phyloP scores from a whole-genome alignment of 64 coral and sea anemone genomes.

The Trachythela sp. region DNA sequence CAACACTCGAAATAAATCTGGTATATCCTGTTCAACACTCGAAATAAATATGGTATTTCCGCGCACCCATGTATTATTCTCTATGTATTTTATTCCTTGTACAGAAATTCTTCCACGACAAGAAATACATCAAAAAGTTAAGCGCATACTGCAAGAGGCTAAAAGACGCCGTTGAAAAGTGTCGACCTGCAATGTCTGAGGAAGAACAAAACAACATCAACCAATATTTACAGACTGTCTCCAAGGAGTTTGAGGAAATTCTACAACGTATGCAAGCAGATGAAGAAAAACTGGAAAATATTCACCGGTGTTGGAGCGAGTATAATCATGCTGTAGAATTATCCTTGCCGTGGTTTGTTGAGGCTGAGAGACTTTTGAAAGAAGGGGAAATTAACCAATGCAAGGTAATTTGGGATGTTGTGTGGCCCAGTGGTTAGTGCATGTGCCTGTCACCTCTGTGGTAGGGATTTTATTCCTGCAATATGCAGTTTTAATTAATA shows the following conservation, averaged over 20 bases:
- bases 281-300: neutral
- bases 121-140: constrained; percentile 12
- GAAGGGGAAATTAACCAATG: neutral
- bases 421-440: too few species aligned
- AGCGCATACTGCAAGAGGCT: neutral
- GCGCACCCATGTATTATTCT: too few species aligned
- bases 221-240: neutral
- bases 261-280: neutral
- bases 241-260: neutral
- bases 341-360: neutral
- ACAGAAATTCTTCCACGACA: neutral
- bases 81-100: too few species aligned
- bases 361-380: constrained; percentile 3
- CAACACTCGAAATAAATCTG: too few species aligned
- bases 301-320: neutral
- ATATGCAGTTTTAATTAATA: too few species aligned
- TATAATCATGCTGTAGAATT: neutral
- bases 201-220: neutral
- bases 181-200: neutral
- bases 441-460: too few species aligned
- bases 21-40: too few species aligned
- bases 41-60: too few species aligned
- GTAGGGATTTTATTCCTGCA: too few species aligned
- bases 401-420: neutral
- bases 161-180: neutral